Percentiles rank a stretch among this genome's conserved stretches.
These are phyloP conservation scores for Motacilla alba DNA, from an alignment of 2,113 vertebrate species.

Conservation along the genomic window DNA sequence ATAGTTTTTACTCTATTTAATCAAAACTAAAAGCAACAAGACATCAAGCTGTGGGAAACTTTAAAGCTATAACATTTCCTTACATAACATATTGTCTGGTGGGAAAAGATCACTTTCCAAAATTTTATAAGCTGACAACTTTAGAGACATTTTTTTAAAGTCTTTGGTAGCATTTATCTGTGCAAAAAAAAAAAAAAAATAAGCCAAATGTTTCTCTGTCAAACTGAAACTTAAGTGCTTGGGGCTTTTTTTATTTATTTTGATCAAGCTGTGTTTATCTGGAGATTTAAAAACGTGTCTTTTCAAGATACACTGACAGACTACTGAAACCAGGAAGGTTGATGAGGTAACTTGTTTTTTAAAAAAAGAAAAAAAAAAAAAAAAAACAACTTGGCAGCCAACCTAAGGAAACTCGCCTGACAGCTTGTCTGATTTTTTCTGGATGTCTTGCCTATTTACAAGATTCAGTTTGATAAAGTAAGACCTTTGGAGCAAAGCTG, in stretches of 20 bases:
- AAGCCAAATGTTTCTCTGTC: conserved; percentile 38
- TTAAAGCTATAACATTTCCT: neutral
- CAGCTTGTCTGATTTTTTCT: conserved; percentile 48
- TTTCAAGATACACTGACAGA: conserved; percentile 14
- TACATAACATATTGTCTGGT: neutral
- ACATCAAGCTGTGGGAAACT: neutral
- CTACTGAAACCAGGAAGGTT: conserved; percentile 8
- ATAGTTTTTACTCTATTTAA: neutral
- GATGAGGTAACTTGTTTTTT: neutral
- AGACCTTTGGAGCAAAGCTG: neutral
- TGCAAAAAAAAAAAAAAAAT: neutral
- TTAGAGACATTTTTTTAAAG: neutral
- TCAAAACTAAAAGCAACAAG: neutral
- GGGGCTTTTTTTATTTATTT: conserved; percentile 17
- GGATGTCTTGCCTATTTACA: conserved; percentile 48
- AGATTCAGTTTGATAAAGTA: conserved; percentile 30
- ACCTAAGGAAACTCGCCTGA: conserved; percentile 15
- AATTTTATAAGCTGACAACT: conserved; percentile 10
- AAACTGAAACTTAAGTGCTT: conserved; percentile 6
- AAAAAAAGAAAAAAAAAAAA: neutral
- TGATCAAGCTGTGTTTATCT: conserved; percentile 17
- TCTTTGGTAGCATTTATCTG: neutral
- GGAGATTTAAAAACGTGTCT: neutral
- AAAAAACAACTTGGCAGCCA: neutral
- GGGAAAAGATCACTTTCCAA: neutral